Base-by-base conservation (phyloP, 2,113 vertebrate genomes). In the Salminus brasiliensis region DNA sequence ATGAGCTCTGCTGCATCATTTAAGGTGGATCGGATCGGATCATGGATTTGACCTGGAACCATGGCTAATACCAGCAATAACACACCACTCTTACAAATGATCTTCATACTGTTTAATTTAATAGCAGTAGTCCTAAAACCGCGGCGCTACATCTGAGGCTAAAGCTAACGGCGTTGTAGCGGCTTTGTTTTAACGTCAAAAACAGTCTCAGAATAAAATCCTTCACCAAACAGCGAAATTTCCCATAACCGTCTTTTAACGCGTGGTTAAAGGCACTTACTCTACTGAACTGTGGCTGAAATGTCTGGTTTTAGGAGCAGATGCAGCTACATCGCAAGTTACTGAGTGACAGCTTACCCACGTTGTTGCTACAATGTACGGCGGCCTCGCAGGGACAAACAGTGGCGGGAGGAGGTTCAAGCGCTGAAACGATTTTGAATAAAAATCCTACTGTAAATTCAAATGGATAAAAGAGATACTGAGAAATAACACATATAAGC, bases 301-400 rank as follows among this genome's bases (percentile, higher is more conserved):
- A 66, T 21, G 8, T 36, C 16, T 36, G 62, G n/a, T 39, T 63
- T n/a, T 4, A 34, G 7, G n/a, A 9, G 21, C 10, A 4, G 32
- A 16, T 9, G 15, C 15, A 1, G 23, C 34, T 18, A n/a, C 7
- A 63, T 29, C 6, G 18, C 7, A 23, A 8, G 7, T 21, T 53
- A 1, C 6, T 2, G 2, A 9, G 15, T 62, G 57, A 62, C 29
- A 62, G 15, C 1, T 65, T 21, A 36, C 7, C 8, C 55, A 75
- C n/a, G 73, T 9, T 13, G 12, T 47, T 15, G 4, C 18, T 23
- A 0, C n/a, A 23, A 6, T 8, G 18, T 71, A 78, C 67, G 67
- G 76, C 55, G 60, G 1, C 13, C 67, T 10, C 41, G 47, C 16
- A 2, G n/a, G 67, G 67, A 34, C 76, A 62, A 78, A 78, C 16